phyloP scores from a whole-genome alignment of 1,140 invertebrate species.

The Zaprionus kolodkinae region DNA sequence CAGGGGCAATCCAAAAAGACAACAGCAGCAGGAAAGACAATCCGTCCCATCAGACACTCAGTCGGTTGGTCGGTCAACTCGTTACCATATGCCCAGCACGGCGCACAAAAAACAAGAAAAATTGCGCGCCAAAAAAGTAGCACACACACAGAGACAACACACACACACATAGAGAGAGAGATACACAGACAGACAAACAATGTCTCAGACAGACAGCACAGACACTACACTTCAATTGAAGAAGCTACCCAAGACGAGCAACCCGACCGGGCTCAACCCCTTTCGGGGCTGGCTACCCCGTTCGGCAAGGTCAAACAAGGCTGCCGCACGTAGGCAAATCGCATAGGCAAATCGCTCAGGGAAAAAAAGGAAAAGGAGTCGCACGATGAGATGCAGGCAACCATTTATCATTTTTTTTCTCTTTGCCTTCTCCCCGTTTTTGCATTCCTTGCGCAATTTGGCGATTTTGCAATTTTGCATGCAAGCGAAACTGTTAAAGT shows the following conservation, averaged over 20 bases:
- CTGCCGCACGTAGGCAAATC: conserved; percentile 59
- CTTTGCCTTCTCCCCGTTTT: neutral
- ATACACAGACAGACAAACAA: neutral
- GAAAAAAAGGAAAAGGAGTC: conserved; percentile 7
- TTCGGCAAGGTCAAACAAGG: conserved; percentile 63
- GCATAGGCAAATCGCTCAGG: conserved; percentile 54
- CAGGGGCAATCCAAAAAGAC: conserved; percentile 42
- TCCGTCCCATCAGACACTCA: conserved; percentile 30
- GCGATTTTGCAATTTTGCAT: conserved; percentile 75
- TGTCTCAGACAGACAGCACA: conserved; percentile 12
- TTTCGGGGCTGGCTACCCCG: conserved; percentile 23
- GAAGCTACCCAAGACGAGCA: conserved; percentile 55
- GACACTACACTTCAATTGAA: conserved; percentile 41
- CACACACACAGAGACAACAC: conserved; percentile 8
- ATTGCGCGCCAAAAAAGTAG: conserved; percentile 73
- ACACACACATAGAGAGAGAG: conserved; percentile 2
- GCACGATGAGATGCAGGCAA: conserved; percentile 52
- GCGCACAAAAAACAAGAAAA: conserved; percentile 28
- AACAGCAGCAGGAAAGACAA: conserved; percentile 13
- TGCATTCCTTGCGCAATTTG: conserved; percentile 52
- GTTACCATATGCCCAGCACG: conserved; percentile 67
- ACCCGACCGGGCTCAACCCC: conserved; percentile 40
- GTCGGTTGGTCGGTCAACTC: conserved; percentile 58
- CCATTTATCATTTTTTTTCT: conserved; percentile 72
- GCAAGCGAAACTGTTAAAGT: conserved; percentile 62